Conservation (phyloP, 2,113 vertebrate species). For the Eudyptes chrysolophus region DNA sequence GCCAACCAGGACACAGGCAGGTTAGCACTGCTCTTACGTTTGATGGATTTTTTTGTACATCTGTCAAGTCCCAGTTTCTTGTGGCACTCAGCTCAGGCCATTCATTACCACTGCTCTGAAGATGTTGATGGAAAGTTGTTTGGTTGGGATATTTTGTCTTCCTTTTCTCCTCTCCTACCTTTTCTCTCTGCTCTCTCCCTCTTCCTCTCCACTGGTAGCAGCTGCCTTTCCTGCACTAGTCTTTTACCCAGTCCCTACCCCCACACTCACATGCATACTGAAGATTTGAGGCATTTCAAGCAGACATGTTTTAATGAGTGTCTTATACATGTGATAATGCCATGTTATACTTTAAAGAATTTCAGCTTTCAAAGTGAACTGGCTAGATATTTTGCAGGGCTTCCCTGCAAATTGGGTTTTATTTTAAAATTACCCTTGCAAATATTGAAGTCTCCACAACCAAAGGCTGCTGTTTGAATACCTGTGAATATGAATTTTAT, state of each 20-base stretch:
- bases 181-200: background rate
- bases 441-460: background rate
- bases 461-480: background rate
- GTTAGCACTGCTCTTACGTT: background rate
- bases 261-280: background rate
- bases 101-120: slow-evolving; percentile 18
- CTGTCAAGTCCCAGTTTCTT: background rate
- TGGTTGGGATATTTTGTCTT: background rate
- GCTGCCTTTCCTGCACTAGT: background rate
- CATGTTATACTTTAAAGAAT: background rate
- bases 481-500: background rate
- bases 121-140: background rate
- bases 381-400: background rate
- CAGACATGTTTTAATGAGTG: background rate
- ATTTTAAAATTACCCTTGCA: background rate
- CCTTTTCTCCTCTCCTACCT: background rate
- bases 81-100: background rate
- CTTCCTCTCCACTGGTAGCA: background rate
- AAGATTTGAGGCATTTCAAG: background rate
- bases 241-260: background rate
- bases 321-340: background rate
- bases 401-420: background rate
- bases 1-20: background rate
- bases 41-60: background rate
- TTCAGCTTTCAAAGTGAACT: background rate